A percentile compares a stretch with the other conserved stretches of the same genome.
Conservation (phyloP, 2,888 invertebrate species). For the Anthrax anthrax region DNA sequence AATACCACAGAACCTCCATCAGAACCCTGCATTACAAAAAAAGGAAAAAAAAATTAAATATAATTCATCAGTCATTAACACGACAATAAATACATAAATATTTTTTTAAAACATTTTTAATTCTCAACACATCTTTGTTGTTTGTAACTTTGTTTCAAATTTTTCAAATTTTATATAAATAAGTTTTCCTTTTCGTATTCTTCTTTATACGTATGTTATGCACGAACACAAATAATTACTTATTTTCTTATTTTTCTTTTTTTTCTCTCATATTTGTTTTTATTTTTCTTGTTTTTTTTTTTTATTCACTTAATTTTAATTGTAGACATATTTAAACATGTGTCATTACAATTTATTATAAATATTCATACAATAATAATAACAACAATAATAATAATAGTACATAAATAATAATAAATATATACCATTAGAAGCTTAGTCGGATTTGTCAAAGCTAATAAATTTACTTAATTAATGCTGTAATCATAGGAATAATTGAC, state of each 20-base stretch:
- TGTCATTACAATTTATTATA: not conserved
- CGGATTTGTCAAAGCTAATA: conserved; percentile 15
- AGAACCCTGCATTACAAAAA: conserved; percentile 44
- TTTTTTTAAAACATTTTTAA: not conserved
- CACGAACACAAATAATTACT: too few relatives aligned
- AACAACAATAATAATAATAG: not conserved
- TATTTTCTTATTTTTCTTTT: not conserved
- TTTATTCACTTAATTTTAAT: not conserved
- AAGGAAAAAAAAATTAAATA: not conserved
- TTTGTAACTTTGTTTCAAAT: too few relatives aligned
- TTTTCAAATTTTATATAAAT: too few relatives aligned
- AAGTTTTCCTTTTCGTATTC: too few relatives aligned
- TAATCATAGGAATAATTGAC: conserved; percentile 18
- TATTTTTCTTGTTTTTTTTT: not conserved
- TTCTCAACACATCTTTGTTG: too few relatives aligned
- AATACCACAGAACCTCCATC: conserved; percentile 62
- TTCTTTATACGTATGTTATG: too few relatives aligned
- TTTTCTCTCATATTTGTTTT: not conserved
- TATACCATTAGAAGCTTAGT: conserved; percentile 7
- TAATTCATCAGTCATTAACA: too few relatives aligned
- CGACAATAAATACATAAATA: not conserved
- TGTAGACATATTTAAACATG: not conserved
- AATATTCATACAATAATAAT: conserved; percentile 5
- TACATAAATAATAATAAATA: too few relatives aligned
- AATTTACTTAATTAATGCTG: conserved; percentile 15